Conservation (phyloP, 1,140 invertebrate species). For the Heliconius nattereri region DNA sequence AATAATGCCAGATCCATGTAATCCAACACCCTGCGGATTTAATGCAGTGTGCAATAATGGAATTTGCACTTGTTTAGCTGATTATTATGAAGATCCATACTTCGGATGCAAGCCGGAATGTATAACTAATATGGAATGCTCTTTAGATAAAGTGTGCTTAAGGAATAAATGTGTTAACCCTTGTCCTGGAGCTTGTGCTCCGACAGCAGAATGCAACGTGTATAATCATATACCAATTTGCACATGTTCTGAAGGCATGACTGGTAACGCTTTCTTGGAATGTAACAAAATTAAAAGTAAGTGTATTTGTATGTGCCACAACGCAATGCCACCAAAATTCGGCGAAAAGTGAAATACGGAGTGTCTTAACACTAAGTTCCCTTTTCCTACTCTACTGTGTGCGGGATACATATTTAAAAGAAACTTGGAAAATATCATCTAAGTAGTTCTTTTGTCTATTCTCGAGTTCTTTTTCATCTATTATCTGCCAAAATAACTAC, state of each 20-base stretch:
- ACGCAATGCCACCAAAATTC: too few species aligned
- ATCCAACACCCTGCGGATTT: conserved; percentile 87
- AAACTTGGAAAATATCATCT: too few species aligned
- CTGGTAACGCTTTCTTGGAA: conserved; percentile 84
- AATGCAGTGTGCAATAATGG: conserved; percentile 85
- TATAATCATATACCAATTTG: conserved; percentile 87
- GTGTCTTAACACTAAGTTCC: too few species aligned
- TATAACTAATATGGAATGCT: conserved; percentile 85
- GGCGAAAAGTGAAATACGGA: too few species aligned
- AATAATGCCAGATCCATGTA: conserved; percentile 82
- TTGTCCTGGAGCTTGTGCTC: conserved; percentile 87
- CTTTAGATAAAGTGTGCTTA: conserved; percentile 85
- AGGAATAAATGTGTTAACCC: conserved; percentile 87
- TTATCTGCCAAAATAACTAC: too few species aligned
- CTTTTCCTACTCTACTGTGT: too few species aligned
- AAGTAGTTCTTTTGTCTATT: too few species aligned
- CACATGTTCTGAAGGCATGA: conserved; percentile 83
- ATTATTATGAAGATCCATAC: conserved; percentile 87
- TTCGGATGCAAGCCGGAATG: conserved; percentile 87
- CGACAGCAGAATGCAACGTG: conserved; percentile 85
- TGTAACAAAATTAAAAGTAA: conserved; percentile 77
- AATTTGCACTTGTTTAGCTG: conserved; percentile 84
- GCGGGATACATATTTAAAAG: too few species aligned
- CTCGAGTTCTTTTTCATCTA: too few species aligned
- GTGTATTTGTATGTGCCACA: conserved; percentile 19